Percentiles rank a stretch among this genome's conserved stretches.
phyloP scores from a whole-genome alignment of 1,140 invertebrate species.

The Oscheius sp. region DNA sequence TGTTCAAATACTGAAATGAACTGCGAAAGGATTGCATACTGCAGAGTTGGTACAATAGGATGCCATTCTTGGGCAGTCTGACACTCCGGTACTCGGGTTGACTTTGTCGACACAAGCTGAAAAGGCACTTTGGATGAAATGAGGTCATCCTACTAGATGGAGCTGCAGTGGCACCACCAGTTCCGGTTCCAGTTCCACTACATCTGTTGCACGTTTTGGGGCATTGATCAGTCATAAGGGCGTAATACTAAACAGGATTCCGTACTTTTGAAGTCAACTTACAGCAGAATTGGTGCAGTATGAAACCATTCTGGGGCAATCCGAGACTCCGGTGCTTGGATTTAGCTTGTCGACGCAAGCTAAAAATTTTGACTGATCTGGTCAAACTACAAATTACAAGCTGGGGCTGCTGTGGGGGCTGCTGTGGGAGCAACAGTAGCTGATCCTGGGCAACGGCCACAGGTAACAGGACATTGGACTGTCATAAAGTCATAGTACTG shows the following conservation, averaged over 20 bases:
- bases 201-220: neutral
- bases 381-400: too few species aligned
- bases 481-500: too few species aligned
- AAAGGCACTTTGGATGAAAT: neutral
- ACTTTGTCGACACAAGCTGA: neutral
- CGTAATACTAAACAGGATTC: neutral
- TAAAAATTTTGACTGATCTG: neutral
- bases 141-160: neutral
- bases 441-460: too few species aligned
- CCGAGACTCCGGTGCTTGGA: neutral
- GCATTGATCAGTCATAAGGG: neutral
- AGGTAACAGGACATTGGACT: too few species aligned
- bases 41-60: neutral
- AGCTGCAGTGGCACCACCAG: neutral
- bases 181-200: neutral
- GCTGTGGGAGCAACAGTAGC: too few species aligned
- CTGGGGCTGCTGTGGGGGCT: too few species aligned
- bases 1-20: neutral
- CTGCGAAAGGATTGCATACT: neutral
- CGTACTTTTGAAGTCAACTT: conserved; percentile 1
- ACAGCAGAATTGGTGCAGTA: neutral
- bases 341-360: neutral
- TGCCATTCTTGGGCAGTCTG: neutral
- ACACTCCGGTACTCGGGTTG: neutral
- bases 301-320: neutral